A percentile compares a stretch with the other conserved stretches of the same genome.
These are phyloP conservation scores for Esox niger DNA, from an alignment of 2,113 vertebrate genomes.

Conservation along the genomic window DNA sequence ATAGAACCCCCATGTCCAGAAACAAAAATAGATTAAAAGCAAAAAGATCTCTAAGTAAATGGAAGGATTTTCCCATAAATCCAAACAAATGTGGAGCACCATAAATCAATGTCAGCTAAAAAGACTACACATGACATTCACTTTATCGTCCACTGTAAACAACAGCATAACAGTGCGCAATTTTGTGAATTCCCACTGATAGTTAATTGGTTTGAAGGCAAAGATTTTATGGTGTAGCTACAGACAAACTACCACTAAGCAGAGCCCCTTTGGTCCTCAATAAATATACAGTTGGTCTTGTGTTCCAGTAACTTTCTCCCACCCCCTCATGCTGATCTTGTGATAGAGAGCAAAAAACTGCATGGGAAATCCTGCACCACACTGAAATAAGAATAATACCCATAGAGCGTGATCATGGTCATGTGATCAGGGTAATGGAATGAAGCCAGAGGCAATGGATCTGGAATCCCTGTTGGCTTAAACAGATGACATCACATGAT, in stretches of 20 bases:
- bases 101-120: too few species aligned
- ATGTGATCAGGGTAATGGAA: constrained; percentile 37
- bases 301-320: constrained; percentile 36
- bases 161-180: neutral
- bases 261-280: neutral
- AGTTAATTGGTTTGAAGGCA: neutral
- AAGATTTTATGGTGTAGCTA: neutral
- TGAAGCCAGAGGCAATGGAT: neutral
- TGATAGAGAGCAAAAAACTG: constrained; percentile 40
- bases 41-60: too few species aligned
- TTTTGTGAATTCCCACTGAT: neutral
- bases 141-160: neutral
- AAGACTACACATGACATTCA: too few species aligned
- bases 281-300: constrained; percentile 35
- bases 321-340: constrained; percentile 46
- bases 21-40: too few species aligned
- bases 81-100: too few species aligned
- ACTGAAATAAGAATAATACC: constrained; percentile 35
- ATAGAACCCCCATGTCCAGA: too few species aligned
- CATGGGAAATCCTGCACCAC: constrained; percentile 30
- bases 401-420: constrained; percentile 46
- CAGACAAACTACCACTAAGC: neutral
- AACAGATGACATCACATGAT: constrained; percentile 25
- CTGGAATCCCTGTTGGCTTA: constrained; percentile 16
- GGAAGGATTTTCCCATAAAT: too few species aligned